These are phyloP conservation scores for Tachycineta bicolor DNA, from an alignment of 2,113 vertebrate genomes.

Conservation along the genomic window DNA sequence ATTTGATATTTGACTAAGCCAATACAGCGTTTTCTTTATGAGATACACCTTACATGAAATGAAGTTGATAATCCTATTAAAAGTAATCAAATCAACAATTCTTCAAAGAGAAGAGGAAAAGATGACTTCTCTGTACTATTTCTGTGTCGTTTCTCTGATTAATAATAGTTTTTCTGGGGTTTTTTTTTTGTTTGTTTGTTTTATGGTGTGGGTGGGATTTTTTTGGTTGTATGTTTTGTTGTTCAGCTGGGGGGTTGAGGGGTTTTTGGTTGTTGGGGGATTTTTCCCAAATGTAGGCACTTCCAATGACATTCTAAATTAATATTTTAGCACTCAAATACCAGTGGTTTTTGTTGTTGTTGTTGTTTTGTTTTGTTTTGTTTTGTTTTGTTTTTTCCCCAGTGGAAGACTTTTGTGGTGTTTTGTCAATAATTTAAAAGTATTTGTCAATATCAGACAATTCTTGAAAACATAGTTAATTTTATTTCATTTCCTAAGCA, in stretches of 20 bases:
- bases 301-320: background rate
- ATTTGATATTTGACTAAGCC: background rate
- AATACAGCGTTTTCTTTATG: background rate
- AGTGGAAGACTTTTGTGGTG: background rate
- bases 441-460: fast-evolving
- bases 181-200: background rate
- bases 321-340: background rate
- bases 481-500: background rate
- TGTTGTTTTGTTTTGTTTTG: no score
- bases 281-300: background rate
- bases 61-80: background rate
- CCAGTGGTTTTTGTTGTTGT: background rate
- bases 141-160: background rate
- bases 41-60: background rate
- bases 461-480: background rate
- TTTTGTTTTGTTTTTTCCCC: background rate
- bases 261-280: fast-evolving
- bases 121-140: fast-evolving
- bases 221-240: background rate
- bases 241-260: fast-evolving
- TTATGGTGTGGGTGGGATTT: fast-evolving
- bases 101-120: background rate
- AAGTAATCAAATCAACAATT: background rate
- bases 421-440: background rate
- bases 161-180: fast-evolving